These are phyloP conservation scores for Ellobius talpinus DNA, from an alignment of 2,113 vertebrate species.

Conservation along the genomic window DNA sequence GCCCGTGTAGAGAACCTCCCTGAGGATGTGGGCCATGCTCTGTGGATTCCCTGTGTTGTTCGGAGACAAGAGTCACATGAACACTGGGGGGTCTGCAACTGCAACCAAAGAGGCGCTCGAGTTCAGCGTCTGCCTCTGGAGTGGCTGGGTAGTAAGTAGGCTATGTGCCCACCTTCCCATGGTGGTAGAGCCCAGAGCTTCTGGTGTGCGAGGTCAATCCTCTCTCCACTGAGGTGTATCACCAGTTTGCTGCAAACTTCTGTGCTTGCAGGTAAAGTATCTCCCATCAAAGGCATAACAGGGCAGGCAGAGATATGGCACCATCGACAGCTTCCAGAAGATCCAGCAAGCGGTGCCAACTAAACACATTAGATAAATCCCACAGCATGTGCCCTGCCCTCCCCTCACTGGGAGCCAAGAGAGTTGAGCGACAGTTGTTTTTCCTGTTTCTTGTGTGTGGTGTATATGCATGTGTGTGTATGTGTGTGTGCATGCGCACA, in stretches of 20 bases:
- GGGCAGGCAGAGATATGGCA: no score
- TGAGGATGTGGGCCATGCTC: no score
- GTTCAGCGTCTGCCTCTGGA: background rate
- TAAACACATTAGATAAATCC: background rate
- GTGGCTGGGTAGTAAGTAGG: no score
- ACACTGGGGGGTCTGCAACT: background rate
- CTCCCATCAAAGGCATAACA: background rate
- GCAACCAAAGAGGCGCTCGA: background rate
- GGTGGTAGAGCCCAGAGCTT: background rate
- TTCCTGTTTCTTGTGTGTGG: background rate
- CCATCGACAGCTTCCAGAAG: background rate
- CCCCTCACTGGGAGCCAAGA: background rate
- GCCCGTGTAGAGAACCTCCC: rapidly evolving
- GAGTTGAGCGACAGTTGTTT: background rate
- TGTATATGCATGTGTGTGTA: background rate
- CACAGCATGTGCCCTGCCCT: background rate
- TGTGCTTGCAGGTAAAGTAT: background rate
- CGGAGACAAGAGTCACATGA: background rate
- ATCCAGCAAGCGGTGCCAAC: no score
- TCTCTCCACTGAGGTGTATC: background rate
- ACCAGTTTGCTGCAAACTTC: background rate
- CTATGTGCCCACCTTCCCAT: no score
- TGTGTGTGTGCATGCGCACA: no score
- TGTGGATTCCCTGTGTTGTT: background rate
- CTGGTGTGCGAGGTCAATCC: background rate